These are phyloP conservation scores for human (Homo sapiens) DNA, from an alignment of 2,113 vertebrate genomes.

Conservation along the genomic window GRCh38 chr2:4372001-4372500, in stretches of 20 bases:
- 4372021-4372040: not conserved
- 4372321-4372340: fast-evolving
- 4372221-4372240: not conserved
- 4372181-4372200: not conserved
- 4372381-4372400: fast-evolving
- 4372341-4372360: fast-evolving
- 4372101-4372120: not conserved
- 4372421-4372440: not conserved
- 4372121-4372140: not conserved
- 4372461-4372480: too few relatives aligned
- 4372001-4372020: fast-evolving
- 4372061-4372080: fast-evolving
- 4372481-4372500: fast-evolving
- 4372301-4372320: too few relatives aligned
- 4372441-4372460: not conserved
- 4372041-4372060: not conserved
- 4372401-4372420: too few relatives aligned
- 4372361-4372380: not conserved
- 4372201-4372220: not conserved
- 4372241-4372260: not conserved
- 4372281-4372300: not conserved
- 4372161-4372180: not conserved
- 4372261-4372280: too few relatives aligned
- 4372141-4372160: not conserved
- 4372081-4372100: not conserved